Percentiles rank a stretch among this genome's conserved stretches.
Conservation (phyloP, 2,113 vertebrate species). For the Ailurus styani region DNA sequence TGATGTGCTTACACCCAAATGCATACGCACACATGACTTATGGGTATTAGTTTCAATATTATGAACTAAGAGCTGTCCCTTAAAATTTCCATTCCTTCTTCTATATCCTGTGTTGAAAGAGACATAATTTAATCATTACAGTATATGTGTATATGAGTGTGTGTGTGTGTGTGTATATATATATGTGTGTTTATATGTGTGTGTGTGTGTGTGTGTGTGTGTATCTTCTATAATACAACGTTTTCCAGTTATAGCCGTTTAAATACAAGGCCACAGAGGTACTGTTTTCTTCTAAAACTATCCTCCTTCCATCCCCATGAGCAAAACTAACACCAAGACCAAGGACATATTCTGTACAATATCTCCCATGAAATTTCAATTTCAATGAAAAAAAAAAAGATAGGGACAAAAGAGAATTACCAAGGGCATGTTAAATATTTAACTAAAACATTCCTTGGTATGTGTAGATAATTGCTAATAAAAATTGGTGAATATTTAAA, state of each 20-base stretch:
- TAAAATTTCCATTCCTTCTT: neutral
- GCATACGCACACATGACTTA: neutral
- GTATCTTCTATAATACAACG: neutral
- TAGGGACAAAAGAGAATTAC: neutral
- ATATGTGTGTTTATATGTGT: too few relatives aligned
- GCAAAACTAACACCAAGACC: neutral
- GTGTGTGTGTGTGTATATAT: too few relatives aligned
- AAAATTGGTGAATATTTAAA: constrained; percentile 4
- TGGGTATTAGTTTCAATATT: neutral
- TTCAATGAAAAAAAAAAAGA: neutral
- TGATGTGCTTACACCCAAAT: rapidly evolving
- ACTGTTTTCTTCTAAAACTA: neutral
- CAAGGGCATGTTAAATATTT: neutral
- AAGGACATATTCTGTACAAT: neutral
- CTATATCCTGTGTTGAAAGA: neutral
- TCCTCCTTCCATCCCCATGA: neutral
- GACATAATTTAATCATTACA: neutral
- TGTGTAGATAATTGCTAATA: neutral
- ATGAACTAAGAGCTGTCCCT: neutral
- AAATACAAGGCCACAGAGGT: neutral
- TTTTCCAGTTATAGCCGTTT: neutral
- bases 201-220: too few relatives aligned
- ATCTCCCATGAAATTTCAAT: neutral
- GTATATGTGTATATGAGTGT: too few relatives aligned
- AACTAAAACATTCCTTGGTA: neutral